Conservation (phyloP, 1,140 invertebrate species). For the Oscheius sp. region DNA sequence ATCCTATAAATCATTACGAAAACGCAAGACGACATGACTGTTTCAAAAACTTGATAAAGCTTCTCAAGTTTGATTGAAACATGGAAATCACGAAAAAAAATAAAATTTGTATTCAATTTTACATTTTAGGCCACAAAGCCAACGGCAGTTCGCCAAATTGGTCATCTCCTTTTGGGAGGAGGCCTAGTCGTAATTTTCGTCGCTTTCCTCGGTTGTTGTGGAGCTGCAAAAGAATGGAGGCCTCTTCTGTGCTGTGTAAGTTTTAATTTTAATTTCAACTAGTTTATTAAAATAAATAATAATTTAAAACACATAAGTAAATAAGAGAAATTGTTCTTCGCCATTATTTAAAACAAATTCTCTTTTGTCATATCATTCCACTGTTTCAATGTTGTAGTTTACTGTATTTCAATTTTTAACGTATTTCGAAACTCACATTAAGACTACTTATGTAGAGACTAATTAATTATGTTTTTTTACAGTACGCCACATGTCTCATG, state of each 20-base stretch:
- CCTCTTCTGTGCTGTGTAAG: slow-evolving; percentile 57
- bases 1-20: too few relatives aligned
- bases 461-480: too few relatives aligned
- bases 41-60: too few relatives aligned
- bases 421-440: neutral
- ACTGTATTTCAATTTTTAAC: too few relatives aligned
- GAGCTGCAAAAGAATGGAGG: slow-evolving; percentile 59
- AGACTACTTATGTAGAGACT: neutral
- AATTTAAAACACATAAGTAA: too few relatives aligned
- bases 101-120: slow-evolving; percentile 5
- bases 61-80: too few relatives aligned
- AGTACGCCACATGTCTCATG: slow-evolving; percentile 60
- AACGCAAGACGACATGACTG: too few relatives aligned
- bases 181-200: slow-evolving; percentile 56
- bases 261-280: neutral
- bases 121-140: slow-evolving; percentile 55
- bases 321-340: too few relatives aligned
- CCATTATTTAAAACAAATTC: neutral
- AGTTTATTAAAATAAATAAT: neutral
- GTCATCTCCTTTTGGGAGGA: slow-evolving; percentile 54
- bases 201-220: slow-evolving; percentile 59
- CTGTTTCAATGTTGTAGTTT: too few relatives aligned
- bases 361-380: too few relatives aligned
- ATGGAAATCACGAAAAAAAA: neutral
- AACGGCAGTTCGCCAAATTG: slow-evolving; percentile 59